Conservation (phyloP, 2,113 vertebrate species). For the Embiotoca jacksoni region DNA sequence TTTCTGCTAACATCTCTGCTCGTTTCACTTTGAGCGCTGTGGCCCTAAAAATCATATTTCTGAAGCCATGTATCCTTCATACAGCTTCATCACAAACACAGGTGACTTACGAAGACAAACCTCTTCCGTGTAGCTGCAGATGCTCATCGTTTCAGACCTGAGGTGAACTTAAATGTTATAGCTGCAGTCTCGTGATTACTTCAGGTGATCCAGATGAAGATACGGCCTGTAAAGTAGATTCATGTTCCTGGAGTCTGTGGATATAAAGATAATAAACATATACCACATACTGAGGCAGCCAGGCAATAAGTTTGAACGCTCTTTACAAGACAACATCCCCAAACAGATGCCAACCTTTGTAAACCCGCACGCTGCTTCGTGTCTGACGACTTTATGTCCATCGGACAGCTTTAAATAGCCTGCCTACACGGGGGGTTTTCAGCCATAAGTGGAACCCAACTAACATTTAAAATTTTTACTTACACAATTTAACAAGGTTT, state of each 20-base stretch:
- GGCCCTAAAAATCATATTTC: neutral
- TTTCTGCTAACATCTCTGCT: no score
- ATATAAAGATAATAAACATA: conserved; percentile 40
- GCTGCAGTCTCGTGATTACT: neutral
- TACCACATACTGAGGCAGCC: neutral
- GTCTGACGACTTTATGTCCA: conserved; percentile 45
- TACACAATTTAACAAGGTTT: conserved; percentile 45
- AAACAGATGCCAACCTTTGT: conserved; percentile 56
- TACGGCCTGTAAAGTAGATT: conserved; percentile 5
- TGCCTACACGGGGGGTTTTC: neutral
- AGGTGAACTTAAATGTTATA: neutral
- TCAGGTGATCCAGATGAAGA: no score
- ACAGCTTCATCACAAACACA: neutral
- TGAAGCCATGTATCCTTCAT: neutral
- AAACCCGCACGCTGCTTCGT: conserved; percentile 39
- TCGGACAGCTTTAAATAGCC: conserved; percentile 22
- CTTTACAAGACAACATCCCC: conserved; percentile 49
- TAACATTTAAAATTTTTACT: conserved; percentile 20
- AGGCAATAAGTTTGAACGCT: conserved; percentile 8
- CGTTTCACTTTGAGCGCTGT: neutral
- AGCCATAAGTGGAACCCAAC: conserved; percentile 7
- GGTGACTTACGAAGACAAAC: neutral
- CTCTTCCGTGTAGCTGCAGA: neutral
- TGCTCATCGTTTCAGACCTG: neutral
- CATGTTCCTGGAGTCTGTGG: conserved; percentile 1